Conservation (phyloP, 1,140 invertebrate species). For the Penaeus indicus region DNA sequence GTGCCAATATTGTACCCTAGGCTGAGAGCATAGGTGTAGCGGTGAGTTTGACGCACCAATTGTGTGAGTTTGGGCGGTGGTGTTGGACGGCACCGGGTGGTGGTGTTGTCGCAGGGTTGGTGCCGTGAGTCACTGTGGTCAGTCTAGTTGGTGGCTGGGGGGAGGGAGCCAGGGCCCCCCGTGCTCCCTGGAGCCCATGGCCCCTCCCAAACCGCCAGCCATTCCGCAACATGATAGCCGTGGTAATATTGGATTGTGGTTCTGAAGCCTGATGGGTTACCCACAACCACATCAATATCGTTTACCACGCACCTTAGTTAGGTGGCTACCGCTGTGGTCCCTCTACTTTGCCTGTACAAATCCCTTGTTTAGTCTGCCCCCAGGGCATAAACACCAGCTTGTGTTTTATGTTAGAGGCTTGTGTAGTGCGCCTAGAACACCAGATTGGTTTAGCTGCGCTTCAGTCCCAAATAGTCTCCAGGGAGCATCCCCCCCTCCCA, state of each 20-base stretch:
- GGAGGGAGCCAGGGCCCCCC: constrained; percentile 36
- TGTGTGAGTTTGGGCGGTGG: constrained; percentile 50
- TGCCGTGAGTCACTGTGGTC: constrained; percentile 58
- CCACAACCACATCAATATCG: constrained; percentile 41
- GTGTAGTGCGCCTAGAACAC: constrained; percentile 64
- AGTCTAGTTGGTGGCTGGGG: constrained; percentile 60
- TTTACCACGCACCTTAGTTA: constrained; percentile 57
- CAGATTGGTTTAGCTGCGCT: constrained; percentile 64
- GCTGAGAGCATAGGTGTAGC: constrained; percentile 58
- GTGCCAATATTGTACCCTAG: constrained; percentile 62
- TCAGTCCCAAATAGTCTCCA: constrained; percentile 62
- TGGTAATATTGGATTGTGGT: constrained; percentile 54
- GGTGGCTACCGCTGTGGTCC: constrained; percentile 63
- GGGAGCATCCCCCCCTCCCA: constrained; percentile 44
- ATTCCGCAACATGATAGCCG: constrained; percentile 58
- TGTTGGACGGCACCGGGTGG: constrained; percentile 40
- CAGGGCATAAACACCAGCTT: constrained; percentile 64
- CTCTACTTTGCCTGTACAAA: constrained; percentile 65
- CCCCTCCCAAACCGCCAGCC: constrained; percentile 44
- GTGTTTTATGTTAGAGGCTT: constrained; percentile 65
- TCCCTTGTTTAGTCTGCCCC: constrained; percentile 64
- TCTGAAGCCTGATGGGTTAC: constrained; percentile 25
- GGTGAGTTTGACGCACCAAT: constrained; percentile 55
- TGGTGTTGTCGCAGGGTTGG: constrained; percentile 58
- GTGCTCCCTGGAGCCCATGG: constrained; percentile 58